phyloP scores from a whole-genome alignment of 1,140 invertebrate genomes.

The Monochamus saltuarius region DNA sequence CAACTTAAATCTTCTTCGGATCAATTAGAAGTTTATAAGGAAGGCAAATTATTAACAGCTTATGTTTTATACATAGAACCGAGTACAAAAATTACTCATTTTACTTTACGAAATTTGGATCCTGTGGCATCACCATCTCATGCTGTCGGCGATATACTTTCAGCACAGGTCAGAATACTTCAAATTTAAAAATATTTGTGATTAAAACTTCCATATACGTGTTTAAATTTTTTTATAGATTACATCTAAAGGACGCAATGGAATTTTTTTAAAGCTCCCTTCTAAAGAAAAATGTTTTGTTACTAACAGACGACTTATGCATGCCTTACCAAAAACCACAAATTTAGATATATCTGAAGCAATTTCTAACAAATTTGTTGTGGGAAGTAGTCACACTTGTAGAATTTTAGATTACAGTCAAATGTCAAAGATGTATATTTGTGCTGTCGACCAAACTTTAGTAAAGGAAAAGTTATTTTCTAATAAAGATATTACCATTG shows the following conservation, averaged over 20 bases:
- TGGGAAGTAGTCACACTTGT: slow-evolving; percentile 57
- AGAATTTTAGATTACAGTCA: slow-evolving; percentile 60
- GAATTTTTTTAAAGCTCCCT: slow-evolving; percentile 58
- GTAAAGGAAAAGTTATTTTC: slow-evolving; percentile 56
- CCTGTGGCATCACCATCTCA: slow-evolving; percentile 43
- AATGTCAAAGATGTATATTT: slow-evolving; percentile 61
- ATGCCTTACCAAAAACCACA: slow-evolving; percentile 19
- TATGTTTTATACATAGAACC: slow-evolving; percentile 68
- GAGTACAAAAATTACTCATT: slow-evolving; percentile 64
- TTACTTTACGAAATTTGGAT: slow-evolving; percentile 54
- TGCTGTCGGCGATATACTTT: slow-evolving; percentile 55
- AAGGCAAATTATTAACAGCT: slow-evolving; percentile 55
- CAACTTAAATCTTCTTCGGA: slow-evolving; percentile 52
- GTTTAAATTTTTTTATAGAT: slow-evolving; percentile 38
- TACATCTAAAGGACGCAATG: slow-evolving; percentile 53
- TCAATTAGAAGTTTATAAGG: slow-evolving; percentile 44
- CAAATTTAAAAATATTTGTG: too few species aligned
- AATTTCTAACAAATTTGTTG: slow-evolving; percentile 52
- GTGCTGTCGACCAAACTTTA: slow-evolving; percentile 58
- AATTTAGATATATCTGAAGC: slow-evolving; percentile 47
- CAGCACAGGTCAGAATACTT: slow-evolving; percentile 48
- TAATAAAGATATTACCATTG: slow-evolving; percentile 55
- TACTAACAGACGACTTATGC: slow-evolving; percentile 48
- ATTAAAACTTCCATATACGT: too few species aligned
- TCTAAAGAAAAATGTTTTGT: slow-evolving; percentile 59